Base-by-base conservation (phyloP, 2,888 invertebrate genomes). In the Allolobophora icterica region DNA sequence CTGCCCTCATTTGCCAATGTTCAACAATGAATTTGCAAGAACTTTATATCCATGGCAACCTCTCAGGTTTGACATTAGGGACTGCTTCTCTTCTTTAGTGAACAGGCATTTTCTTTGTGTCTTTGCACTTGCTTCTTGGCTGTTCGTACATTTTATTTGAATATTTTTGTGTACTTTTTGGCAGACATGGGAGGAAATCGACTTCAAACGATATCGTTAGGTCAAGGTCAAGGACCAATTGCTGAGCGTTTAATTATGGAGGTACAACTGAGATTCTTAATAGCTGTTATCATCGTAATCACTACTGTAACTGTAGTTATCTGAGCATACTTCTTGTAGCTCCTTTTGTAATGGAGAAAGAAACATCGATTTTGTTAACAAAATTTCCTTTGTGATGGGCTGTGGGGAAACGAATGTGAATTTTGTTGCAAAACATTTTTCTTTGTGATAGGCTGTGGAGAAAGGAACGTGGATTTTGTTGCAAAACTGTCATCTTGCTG, bases 171-270 rank as follows among this genome's bases (percentile, higher is more conserved):
- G 30, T 71, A 15, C n/a, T 87, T 87, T 33, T 87, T 87, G 19
- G 92, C 95, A 87, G 87, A 90, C 30, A 90, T 91, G 90, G 91
- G 92, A 40, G 93, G 93, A 83, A 94, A 94, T 90, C 93, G 93
- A 38, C 92, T 95, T 84, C 94, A 94, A 92, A 95, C 95, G 11
- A 94, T 95, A 38, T 95, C 95, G 13, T 92, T 95, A n/a, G 95
- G 95, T 89, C 95, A 95, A 93, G 95, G 95, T 91, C 95, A 95
- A 93, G 95, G 95, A 30, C 95, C 95, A n/a, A 94, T 95, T 45
- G 95, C 95, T 45, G 95, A 95, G 93, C 94, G 94, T 91, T 94
- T 94, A 94, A 94, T 95, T 13, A 92, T 93, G 89, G 94, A 95
- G 92, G 95, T 94, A 92, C n/a, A 38, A 90, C 71, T 71, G n/a